Evolutionary conservation across 1,140 invertebrate species (phyloP), one percentile per base, ranked within the genome.

Genomic region (Triops cancriformis): DNA sequence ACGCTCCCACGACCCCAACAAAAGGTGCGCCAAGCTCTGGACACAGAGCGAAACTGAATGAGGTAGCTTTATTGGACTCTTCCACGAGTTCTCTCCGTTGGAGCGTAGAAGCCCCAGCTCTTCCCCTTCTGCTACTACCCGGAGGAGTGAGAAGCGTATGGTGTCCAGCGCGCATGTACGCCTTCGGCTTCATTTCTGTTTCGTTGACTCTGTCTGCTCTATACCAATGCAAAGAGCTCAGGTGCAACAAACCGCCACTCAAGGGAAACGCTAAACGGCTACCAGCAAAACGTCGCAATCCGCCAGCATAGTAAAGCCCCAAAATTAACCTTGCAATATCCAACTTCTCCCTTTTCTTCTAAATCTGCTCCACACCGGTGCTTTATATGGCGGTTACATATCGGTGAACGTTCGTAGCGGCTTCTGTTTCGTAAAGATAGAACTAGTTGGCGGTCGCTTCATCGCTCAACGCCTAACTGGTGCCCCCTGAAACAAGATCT

Each of bases 1-100:
- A n/a, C 14, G 51, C n/a, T n/a, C 18, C 18, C 23, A 64, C 51
- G 7, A 64, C 14, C n/a, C n/a, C 31, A 37, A 37, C 14, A 23
- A 64, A 64, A 64, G 51, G 51, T 64, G 51, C 23, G 51, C 51
- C 51, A 11, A 64, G 51, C 18, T 23, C 51, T 23, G 51, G 51
- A 64, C 51, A 64, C 51, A 9, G 23, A 64, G 23, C 51, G 51
- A 64, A 64, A 64, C 51, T 64, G 51, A 64, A 64, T 18, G 51
- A 64, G 51, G 51, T 64, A 23, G 51, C 51, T 64, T 64, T 64
- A 64, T 64, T 64, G 51, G 51, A 64, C 51, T 64, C 10, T 64
- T 1, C 51, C 51, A 64, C 51, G 51, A 64, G 51, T 64, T 64
- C 51, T 23, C 10, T 64, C 10, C 6, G 51, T 64, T 64, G 51